Evolutionary conservation across 2,888 invertebrate genomes (phyloP).

Genomic region (Sinohyriopsis cumingii): DNA sequence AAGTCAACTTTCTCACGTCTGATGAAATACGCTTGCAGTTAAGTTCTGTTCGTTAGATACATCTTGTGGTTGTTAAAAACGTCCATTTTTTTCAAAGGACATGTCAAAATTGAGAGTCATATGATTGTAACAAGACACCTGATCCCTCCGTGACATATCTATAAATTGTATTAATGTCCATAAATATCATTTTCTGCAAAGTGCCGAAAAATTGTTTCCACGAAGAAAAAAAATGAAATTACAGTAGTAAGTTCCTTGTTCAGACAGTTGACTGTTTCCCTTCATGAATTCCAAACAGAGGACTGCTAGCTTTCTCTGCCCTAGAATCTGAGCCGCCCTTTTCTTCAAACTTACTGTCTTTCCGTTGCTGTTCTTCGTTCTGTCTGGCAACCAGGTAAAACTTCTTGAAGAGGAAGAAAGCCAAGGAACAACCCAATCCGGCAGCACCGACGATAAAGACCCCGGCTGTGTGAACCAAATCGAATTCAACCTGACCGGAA

Average conservation of each 20-base stretch:
- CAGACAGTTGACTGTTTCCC: slow-evolving; percentile 39
- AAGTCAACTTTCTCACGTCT: too few species aligned
- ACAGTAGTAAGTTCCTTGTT: not conserved
- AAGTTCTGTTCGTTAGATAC: too few species aligned
- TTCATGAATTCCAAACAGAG: slow-evolving; percentile 21
- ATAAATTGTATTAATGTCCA: too few species aligned
- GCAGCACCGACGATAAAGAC: slow-evolving; percentile 62
- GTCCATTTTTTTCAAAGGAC: too few species aligned
- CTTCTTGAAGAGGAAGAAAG: slow-evolving; percentile 62
- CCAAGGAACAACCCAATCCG: slow-evolving; percentile 52
- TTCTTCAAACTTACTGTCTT: not conserved
- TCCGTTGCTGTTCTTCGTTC: not conserved
- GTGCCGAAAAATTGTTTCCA: too few species aligned
- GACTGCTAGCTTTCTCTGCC: not conserved
- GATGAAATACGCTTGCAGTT: too few species aligned
- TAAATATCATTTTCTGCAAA: too few species aligned
- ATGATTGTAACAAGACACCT: too few species aligned
- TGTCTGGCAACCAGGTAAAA: slow-evolving; percentile 41
- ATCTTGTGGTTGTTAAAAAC: too few species aligned
- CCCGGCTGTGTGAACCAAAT: slow-evolving; percentile 57
- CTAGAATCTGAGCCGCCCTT: not conserved
- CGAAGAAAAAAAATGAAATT: too few species aligned
- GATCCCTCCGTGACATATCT: too few species aligned
- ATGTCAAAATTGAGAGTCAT: too few species aligned
- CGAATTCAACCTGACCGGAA: slow-evolving; percentile 49